These are phyloP conservation scores for Holothuria leucospilota DNA, from an alignment of 53 echinoderm and acorn worm genomes.

Conservation along the genomic window DNA sequence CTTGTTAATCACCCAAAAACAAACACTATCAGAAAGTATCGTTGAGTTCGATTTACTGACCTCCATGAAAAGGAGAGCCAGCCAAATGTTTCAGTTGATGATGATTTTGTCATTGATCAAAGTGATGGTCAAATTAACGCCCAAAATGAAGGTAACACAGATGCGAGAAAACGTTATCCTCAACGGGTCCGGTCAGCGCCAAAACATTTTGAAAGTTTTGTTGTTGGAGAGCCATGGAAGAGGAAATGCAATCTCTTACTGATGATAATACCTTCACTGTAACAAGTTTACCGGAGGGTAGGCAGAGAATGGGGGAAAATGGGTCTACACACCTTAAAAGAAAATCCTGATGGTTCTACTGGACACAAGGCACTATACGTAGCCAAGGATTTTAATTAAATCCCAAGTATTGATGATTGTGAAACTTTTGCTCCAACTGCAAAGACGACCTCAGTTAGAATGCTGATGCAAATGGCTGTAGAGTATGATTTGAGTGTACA, in stretches of 20 bases:
- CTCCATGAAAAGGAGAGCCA: not conserved
- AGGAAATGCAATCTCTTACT: slow-evolving; percentile 44
- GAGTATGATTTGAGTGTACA: too few species aligned
- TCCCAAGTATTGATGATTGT: slow-evolving; percentile 41
- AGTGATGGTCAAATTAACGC: slow-evolving; percentile 7
- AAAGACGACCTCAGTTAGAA: slow-evolving; percentile 35
- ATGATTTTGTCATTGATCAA: slow-evolving; percentile 24
- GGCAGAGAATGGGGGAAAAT: slow-evolving; percentile 23
- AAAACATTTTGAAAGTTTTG: too few species aligned
- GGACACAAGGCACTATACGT: slow-evolving; percentile 36
- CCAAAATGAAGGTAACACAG: slow-evolving; percentile 4
- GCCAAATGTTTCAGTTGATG: slow-evolving; percentile 14
- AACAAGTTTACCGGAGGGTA: slow-evolving; percentile 50
- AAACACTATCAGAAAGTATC: slow-evolving; percentile 12
- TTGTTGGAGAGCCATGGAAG: slow-evolving; percentile 44
- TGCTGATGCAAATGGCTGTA: slow-evolving; percentile 48
- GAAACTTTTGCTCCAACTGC: slow-evolving; percentile 56
- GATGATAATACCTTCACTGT: slow-evolving; percentile 51
- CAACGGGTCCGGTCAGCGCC: too few species aligned
- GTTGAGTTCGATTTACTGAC: slow-evolving; percentile 32
- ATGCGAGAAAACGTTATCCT: slow-evolving; percentile 27
- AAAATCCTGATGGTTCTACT: slow-evolving; percentile 14
- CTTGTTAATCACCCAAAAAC: slow-evolving; percentile 53
- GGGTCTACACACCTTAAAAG: slow-evolving; percentile 43
- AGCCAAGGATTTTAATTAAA: slow-evolving; percentile 37